Conservation (phyloP, 1,140 invertebrate genomes). For the Chironomus striatipennis region DNA sequence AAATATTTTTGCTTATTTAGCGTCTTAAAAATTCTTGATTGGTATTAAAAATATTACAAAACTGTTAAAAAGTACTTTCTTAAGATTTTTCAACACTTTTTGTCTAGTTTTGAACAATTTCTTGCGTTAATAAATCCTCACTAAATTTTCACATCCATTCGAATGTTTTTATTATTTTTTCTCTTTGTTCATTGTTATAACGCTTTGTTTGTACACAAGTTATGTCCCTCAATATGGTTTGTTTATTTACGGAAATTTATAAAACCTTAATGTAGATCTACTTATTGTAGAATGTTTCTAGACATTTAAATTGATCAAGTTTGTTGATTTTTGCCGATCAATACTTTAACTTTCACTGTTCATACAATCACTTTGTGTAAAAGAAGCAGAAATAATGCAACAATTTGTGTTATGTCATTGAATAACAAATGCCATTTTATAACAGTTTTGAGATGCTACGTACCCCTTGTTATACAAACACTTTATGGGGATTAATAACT, state of each 20-base stretch:
- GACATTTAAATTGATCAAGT: not conserved
- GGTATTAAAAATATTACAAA: not conserved
- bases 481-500: not conserved
- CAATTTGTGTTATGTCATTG: not conserved
- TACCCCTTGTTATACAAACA: not conserved
- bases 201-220: not conserved
- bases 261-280: not conserved
- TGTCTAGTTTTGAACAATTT: not conserved
- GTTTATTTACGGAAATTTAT: not conserved
- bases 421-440: not conserved
- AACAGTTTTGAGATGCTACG: not conserved
- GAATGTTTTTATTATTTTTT: slow-evolving; percentile 5
- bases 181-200: slow-evolving; percentile 12
- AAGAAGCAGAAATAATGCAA: not conserved
- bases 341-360: not conserved
- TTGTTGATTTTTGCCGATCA: not conserved
- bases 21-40: not conserved
- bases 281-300: not conserved
- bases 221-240: not conserved
- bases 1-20: not conserved
- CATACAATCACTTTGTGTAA: not conserved
- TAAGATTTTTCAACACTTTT: slow-evolving; percentile 2
- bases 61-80: not conserved
- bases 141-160: not conserved
- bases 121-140: not conserved